A percentile compares a stretch with the other conserved stretches of the same genome.
Conservation (phyloP, 1,140 invertebrate genomes). For the Pachypsylla venusta region DNA sequence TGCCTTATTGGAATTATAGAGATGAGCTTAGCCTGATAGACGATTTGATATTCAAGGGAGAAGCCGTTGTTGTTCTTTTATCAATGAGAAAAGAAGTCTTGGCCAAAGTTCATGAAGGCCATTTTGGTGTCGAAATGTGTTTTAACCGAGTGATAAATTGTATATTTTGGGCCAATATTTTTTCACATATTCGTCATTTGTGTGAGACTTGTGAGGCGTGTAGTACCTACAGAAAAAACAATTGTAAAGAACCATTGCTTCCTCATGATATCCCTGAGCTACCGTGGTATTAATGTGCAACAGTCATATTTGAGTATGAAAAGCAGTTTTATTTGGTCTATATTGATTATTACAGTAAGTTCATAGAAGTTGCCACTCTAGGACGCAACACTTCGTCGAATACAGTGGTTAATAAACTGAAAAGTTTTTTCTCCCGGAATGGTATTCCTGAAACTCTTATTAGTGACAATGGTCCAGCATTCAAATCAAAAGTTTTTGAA, state of each 20-base stretch:
- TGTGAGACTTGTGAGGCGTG: conserved; percentile 31
- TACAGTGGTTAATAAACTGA: conserved; percentile 32
- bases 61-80: conserved; percentile 29
- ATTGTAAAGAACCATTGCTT: conserved; percentile 28
- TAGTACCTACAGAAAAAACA: conserved; percentile 23
- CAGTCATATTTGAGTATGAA: conserved; percentile 18
- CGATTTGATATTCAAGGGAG: conserved; percentile 28
- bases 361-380: conserved; percentile 14
- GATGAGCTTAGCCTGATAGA: conserved; percentile 28
- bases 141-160: conserved; percentile 28
- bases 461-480: conserved; percentile 25
- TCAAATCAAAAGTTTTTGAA: conserved; percentile 14
- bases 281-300: conserved; percentile 17
- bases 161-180: conserved; percentile 33
- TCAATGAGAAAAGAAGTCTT: conserved; percentile 28
- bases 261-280: conserved; percentile 15
- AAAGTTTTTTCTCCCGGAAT: conserved; percentile 25
- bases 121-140: conserved; percentile 33
- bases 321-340: conserved; percentile 16
- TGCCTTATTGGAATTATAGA: conserved; percentile 26
- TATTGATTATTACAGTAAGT: conserved; percentile 21
- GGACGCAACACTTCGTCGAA: conserved; percentile 2
- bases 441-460: conserved; percentile 26
- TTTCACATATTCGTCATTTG: conserved; percentile 31
- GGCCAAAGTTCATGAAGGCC: conserved; percentile 30